phyloP scores from a whole-genome alignment of 2,797 vertebrate species.

The Leptodactylus fallax region DNA sequence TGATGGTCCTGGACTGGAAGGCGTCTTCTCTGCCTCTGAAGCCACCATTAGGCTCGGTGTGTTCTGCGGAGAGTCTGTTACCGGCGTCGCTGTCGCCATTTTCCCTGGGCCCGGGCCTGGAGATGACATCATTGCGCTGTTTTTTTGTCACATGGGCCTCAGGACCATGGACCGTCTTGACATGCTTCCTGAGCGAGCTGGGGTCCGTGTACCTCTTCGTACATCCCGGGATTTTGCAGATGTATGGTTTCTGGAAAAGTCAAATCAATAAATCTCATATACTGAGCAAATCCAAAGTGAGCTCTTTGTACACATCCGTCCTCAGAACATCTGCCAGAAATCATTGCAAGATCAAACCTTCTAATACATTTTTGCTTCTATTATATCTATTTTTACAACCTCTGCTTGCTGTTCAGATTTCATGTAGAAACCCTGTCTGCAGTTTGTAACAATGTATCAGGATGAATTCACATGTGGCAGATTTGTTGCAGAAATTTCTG shows the following conservation, averaged over 20 bases:
- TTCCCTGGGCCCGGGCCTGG: slow-evolving; percentile 83
- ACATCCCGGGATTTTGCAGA: slow-evolving; percentile 97
- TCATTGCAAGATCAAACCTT: no score
- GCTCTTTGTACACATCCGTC: no score
- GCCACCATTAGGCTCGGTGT: slow-evolving; percentile 82
- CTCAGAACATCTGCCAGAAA: no score
- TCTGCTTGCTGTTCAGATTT: neutral
- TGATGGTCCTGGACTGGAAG: slow-evolving; percentile 90
- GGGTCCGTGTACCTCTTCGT: slow-evolving; percentile 98
- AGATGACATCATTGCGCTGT: slow-evolving; percentile 86
- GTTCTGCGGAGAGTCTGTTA: slow-evolving; percentile 77
- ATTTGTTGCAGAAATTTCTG: no score
- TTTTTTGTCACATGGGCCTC: slow-evolving; percentile 98
- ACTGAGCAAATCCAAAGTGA: neutral
- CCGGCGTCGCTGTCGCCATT: slow-evolving; percentile 86
- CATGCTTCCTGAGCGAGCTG: slow-evolving; percentile 97
- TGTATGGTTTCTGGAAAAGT: slow-evolving; percentile 91
- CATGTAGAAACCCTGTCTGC: no score
- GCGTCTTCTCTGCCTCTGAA: slow-evolving; percentile 84
- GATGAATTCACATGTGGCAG: no score
- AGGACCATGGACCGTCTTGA: slow-evolving; percentile 97
- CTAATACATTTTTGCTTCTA: no score
- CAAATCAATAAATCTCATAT: neutral
- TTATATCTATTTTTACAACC: neutral
- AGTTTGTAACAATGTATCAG: no score